Evolutionary conservation across 2,113 vertebrate species (phyloP).

Genomic region (Hiodon tergisus): DNA sequence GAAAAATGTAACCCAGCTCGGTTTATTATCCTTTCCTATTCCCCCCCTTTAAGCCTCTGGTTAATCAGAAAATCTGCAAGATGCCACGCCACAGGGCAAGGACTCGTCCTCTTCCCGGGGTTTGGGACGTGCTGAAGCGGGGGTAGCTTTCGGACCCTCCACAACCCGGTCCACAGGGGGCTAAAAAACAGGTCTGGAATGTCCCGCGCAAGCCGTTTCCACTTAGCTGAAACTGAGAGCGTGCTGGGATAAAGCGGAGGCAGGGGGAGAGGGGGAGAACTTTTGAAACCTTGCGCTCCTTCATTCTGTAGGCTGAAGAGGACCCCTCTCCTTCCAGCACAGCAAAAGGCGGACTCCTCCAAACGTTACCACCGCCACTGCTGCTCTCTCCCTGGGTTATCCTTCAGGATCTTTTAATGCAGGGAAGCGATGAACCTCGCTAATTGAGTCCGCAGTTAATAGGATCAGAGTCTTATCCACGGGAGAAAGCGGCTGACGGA

Average conservation of each 20-base stretch:
- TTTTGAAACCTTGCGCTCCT: background rate
- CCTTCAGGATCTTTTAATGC: slow-evolving; percentile 27
- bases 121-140: background rate
- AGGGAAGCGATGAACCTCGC: slow-evolving; percentile 25
- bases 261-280: background rate
- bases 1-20: background rate
- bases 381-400: slow-evolving; percentile 12
- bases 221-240: slow-evolving; percentile 18
- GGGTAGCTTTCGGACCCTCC: background rate
- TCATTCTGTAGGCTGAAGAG: background rate
- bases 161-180: background rate
- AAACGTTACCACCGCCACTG: background rate
- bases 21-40: background rate
- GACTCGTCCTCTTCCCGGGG: too few species aligned
- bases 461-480: slow-evolving; percentile 30
- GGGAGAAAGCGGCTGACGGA: background rate
- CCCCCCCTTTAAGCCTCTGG: too few species aligned
- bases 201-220: background rate
- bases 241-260: background rate
- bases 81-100: background rate
- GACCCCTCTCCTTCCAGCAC: slow-evolving; percentile 12
- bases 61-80: background rate
- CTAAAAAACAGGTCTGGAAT: background rate
- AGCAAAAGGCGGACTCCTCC: background rate
- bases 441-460: slow-evolving; percentile 25